Conservation (phyloP, 2,113 vertebrate genomes). For the Mastomys coucha region DNA sequence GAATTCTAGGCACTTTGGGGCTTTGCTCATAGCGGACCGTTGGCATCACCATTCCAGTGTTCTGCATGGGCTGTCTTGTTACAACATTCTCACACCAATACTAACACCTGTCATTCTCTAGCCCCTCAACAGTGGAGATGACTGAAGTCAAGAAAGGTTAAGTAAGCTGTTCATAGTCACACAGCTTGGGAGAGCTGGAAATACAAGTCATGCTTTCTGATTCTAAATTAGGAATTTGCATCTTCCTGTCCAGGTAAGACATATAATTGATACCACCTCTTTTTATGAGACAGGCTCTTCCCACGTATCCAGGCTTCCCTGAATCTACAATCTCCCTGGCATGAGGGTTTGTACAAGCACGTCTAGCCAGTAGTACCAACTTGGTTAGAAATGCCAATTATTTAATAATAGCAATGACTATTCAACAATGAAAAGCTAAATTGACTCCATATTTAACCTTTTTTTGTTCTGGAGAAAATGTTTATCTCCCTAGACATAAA, state of each 20-base stretch:
- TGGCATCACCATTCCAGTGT: neutral
- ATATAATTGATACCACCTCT: neutral
- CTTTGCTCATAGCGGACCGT: neutral
- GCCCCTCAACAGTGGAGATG: neutral
- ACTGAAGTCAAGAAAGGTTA: neutral
- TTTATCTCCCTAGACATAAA: neutral
- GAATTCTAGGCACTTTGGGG: neutral
- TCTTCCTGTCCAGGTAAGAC: neutral
- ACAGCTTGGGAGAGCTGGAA: neutral
- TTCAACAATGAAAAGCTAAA: neutral
- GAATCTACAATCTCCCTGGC: neutral
- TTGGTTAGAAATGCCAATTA: neutral
- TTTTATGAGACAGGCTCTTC: neutral
- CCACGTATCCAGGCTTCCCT: neutral
- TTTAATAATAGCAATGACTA: neutral
- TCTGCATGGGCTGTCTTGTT: neutral
- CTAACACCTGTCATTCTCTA: neutral
- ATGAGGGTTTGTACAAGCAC: neutral
- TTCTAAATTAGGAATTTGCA: neutral
- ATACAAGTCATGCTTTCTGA: neutral
- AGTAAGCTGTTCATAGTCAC: neutral
- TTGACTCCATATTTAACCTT: neutral
- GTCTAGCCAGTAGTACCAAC: neutral
- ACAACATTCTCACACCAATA: neutral
- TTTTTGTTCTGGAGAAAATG: conserved; percentile 6